Conservation (phyloP, 1,140 invertebrate genomes). For the Eufriesea mexicana region DNA sequence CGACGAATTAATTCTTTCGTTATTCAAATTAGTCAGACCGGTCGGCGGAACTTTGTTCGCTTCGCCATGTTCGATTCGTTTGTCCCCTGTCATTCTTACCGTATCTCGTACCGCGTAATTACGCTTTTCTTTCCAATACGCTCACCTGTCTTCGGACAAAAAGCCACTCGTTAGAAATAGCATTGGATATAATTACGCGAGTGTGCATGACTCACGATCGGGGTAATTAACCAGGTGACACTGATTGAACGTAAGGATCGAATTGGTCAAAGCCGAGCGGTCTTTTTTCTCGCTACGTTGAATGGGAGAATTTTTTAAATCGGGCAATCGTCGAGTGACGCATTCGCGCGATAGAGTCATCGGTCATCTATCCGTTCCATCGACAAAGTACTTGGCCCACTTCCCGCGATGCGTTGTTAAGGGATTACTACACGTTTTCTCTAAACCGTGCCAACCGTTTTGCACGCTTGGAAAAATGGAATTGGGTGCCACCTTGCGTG, state of each 20-base stretch:
- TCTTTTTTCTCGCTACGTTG: background rate
- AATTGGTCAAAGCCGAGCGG: background rate
- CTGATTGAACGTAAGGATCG: background rate
- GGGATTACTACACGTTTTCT: constrained; percentile 72
- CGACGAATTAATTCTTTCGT: too few species aligned
- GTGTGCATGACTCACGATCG: constrained; percentile 3
- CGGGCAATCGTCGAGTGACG: constrained; percentile 59
- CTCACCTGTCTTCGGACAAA: too few species aligned
- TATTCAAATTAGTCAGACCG: too few species aligned
- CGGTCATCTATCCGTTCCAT: constrained; percentile 68
- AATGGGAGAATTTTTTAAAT: constrained; percentile 1
- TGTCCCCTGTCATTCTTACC: too few species aligned
- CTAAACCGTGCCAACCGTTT: constrained; percentile 69
- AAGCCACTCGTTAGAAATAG: background rate
- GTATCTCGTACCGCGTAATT: too few species aligned
- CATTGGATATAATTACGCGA: too few species aligned
- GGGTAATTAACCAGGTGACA: background rate
- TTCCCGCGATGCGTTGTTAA: constrained; percentile 68
- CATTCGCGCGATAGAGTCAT: constrained; percentile 73
- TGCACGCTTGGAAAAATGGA: constrained; percentile 52
- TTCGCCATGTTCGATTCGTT: too few species aligned
- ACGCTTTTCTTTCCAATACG: too few species aligned
- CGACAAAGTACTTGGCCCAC: constrained; percentile 80
- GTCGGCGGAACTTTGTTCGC: too few species aligned
- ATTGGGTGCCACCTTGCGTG: constrained; percentile 53